These are phyloP conservation scores for Entosphenus tridentatus DNA, from an alignment of 2,113 vertebrate species.

Conservation along the genomic window DNA sequence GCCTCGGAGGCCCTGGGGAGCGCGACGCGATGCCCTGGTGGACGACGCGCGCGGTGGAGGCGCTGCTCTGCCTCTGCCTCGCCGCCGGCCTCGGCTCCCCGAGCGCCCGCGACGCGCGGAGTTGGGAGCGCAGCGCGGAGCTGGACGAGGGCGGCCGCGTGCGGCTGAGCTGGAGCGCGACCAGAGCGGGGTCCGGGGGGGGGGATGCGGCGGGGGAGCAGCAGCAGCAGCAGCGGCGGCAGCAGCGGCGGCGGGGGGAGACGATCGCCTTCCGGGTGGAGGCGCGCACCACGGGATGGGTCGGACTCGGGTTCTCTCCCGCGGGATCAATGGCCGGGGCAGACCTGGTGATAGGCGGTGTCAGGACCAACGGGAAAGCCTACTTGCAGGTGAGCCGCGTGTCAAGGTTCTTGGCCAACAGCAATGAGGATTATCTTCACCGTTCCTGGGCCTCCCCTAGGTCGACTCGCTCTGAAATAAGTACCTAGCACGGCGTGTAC, in stretches of 20 bases:
- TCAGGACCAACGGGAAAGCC: slow-evolving; percentile 28
- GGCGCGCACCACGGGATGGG: slow-evolving; percentile 41
- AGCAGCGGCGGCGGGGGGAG: slow-evolving; percentile 12
- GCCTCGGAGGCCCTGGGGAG: too few species aligned
- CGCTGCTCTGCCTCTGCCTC: slow-evolving; percentile 11
- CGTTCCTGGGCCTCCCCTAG: too few species aligned
- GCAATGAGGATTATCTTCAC: too few species aligned
- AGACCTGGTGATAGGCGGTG: slow-evolving; percentile 45
- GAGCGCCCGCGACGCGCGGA: slow-evolving; percentile 13
- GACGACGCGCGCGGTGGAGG: too few species aligned
- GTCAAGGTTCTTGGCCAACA: too few species aligned
- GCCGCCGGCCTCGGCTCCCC: slow-evolving; percentile 8
- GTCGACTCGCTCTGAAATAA: too few species aligned
- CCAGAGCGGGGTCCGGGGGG: too few species aligned
- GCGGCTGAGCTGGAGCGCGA: slow-evolving; percentile 26
- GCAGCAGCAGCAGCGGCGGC: slow-evolving; percentile 9
- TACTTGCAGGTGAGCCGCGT: slow-evolving; percentile 41
- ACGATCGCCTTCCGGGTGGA: slow-evolving; percentile 31
- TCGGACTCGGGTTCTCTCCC: slow-evolving; percentile 51
- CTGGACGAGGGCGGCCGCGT: slow-evolving; percentile 34
- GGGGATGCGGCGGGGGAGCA: neutral
- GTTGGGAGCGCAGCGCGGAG: slow-evolving; percentile 19
- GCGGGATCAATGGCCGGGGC: slow-evolving; percentile 39
- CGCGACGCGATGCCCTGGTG: too few species aligned
- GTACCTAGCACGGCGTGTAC: too few species aligned